phyloP scores from a whole-genome alignment of 2,888 invertebrate genomes.

The Sarcophaga carnaria region DNA sequence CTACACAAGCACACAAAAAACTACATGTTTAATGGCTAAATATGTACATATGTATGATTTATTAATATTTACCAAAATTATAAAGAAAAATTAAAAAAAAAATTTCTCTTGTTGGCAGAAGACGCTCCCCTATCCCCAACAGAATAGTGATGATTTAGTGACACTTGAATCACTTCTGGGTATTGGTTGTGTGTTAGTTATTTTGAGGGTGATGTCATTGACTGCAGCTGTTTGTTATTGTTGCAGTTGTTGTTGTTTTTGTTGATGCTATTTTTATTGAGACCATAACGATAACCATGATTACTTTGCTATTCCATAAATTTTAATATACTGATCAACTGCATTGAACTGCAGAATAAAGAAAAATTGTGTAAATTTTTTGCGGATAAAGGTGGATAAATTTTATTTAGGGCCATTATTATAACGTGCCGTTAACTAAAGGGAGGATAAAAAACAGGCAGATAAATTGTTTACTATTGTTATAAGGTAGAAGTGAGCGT shows the following conservation, averaged over 20 bases:
- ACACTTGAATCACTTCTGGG: constrained; percentile 39
- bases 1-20: neutral
- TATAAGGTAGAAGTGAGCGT: too few relatives aligned
- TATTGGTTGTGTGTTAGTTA: neutral
- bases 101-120: constrained; percentile 1
- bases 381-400: too few relatives aligned
- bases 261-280: neutral
- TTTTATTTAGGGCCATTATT: too few relatives aligned
- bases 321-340: neutral
- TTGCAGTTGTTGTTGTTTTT: constrained; percentile 29
- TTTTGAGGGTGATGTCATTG: constrained; percentile 23
- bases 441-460: too few relatives aligned
- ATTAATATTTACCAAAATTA: constrained; percentile 22
- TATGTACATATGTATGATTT: constrained; percentile 28
- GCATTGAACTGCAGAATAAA: too few relatives aligned
- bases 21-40: neutral
- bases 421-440: too few relatives aligned
- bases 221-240: constrained; percentile 16
- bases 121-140: neutral
- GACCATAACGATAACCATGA: neutral
- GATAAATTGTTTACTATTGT: too few relatives aligned
- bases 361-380: too few relatives aligned
- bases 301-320: neutral
- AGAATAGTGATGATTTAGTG: constrained; percentile 43
- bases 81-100: constrained; percentile 6